Conservation (phyloP, 1,140 invertebrate species). For the Neuroterus valhalla region DNA sequence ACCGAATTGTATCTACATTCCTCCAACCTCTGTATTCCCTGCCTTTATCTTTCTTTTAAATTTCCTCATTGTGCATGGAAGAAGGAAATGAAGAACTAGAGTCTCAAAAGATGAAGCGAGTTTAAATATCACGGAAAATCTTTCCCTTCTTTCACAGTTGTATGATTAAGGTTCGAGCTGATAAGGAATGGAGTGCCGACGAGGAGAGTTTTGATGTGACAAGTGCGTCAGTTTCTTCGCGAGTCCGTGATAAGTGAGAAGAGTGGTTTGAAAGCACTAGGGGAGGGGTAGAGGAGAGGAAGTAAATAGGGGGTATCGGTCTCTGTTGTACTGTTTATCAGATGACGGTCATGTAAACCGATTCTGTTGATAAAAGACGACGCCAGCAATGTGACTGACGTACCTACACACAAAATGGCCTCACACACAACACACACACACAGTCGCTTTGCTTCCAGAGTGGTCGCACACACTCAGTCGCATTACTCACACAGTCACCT, state of each 20-base stretch:
- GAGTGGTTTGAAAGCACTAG: not conserved
- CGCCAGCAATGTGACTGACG: constrained; percentile 49
- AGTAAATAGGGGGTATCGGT: constrained; percentile 60
- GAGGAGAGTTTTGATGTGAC: not conserved
- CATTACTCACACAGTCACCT: too few species aligned
- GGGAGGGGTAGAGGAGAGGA: constrained; percentile 24
- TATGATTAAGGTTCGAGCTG: not conserved
- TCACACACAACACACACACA: not conserved
- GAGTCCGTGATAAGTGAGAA: constrained; percentile 4
- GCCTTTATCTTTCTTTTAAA: too few species aligned
- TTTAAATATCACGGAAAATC: not conserved
- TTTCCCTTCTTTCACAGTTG: not conserved
- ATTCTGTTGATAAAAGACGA: constrained; percentile 59
- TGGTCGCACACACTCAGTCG: too few species aligned
- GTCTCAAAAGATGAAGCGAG: not conserved
- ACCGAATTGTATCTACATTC: too few species aligned
- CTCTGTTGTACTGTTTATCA: constrained; percentile 52
- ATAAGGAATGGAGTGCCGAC: not conserved
- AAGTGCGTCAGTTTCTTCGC: not conserved
- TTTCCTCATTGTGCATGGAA: too few species aligned
- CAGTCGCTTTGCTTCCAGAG: too few species aligned
- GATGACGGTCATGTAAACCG: constrained; percentile 65
- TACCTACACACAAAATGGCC: constrained; percentile 30
- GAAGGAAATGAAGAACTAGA: too few species aligned
- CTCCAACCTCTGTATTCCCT: too few species aligned